A percentile compares a stretch with the other conserved stretches of the same genome.
phyloP scores from a whole-genome alignment of 2,113 vertebrate species.

The Anas platyrhynchos region DNA sequence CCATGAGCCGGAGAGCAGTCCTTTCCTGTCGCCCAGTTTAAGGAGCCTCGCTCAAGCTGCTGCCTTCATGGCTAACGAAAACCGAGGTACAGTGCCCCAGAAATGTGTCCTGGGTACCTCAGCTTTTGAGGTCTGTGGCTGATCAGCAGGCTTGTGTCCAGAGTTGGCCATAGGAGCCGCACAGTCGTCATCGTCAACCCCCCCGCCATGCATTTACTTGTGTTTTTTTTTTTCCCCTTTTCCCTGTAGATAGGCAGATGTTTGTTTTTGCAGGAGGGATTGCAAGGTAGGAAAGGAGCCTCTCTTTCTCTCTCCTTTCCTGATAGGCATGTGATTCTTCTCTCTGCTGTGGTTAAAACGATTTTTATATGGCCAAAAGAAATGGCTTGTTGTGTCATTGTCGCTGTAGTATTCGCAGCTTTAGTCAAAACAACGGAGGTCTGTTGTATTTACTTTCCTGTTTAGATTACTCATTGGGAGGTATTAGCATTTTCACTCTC shows the following conservation, averaged over 20 bases:
- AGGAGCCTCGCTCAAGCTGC: not conserved
- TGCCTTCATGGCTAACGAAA: not conserved
- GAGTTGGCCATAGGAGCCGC: not conserved
- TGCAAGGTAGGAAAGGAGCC: not conserved
- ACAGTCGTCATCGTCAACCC: too few relatives aligned
- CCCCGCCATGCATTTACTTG: not conserved
- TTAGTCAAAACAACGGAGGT: not conserved
- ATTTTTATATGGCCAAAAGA: not conserved
- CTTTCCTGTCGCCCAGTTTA: not conserved
- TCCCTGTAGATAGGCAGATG: not conserved
- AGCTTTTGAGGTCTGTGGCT: not conserved
- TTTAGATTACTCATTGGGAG: conserved; percentile 53
- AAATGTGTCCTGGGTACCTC: not conserved
- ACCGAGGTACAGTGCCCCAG: not conserved
- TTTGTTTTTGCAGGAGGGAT: not conserved
- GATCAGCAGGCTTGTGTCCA: not conserved
- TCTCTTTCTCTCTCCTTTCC: not conserved
- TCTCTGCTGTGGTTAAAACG: conserved; percentile 51
- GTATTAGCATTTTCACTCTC: conserved; percentile 21
- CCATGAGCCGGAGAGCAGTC: not conserved
- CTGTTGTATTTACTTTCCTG: conserved; percentile 61
- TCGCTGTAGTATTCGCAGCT: not conserved
- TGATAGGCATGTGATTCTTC: not conserved
- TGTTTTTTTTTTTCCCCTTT: not conserved
- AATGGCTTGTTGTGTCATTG: not conserved